phyloP scores from a whole-genome alignment of 2,888 invertebrate species.

The Plebejus melissa region DNA sequence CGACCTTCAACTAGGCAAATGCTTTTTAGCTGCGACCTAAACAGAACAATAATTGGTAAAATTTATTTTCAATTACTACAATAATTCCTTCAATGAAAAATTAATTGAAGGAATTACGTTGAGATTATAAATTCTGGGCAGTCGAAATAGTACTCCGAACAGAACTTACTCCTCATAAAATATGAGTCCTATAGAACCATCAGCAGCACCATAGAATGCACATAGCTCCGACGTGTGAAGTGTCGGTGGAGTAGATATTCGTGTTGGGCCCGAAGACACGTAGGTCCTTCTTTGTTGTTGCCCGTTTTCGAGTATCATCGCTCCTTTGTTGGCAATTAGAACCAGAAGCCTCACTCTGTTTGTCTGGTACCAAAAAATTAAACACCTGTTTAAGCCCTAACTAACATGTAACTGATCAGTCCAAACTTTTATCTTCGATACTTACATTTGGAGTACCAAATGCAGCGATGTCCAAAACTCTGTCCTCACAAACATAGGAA shows the following conservation, averaged over 20 bases:
- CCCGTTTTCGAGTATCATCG: slow-evolving; percentile 87
- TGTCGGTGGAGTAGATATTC: slow-evolving; percentile 54
- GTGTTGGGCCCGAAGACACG: slow-evolving; percentile 58
- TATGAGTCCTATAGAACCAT: slow-evolving; percentile 88
- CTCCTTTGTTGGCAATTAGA: slow-evolving; percentile 89
- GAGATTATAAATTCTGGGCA: too few relatives aligned
- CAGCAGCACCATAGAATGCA: slow-evolving; percentile 91
- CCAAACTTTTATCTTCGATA: slow-evolving; percentile 1
- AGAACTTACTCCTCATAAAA: slow-evolving; percentile 70
- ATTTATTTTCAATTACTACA: too few relatives aligned
- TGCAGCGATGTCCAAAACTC: slow-evolving; percentile 87
- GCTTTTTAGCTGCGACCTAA: slow-evolving; percentile 54
- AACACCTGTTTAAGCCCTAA: not conserved
- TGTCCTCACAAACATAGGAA: slow-evolving; percentile 92
- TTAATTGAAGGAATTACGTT: too few relatives aligned
- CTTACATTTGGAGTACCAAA: slow-evolving; percentile 73
- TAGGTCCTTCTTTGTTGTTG: slow-evolving; percentile 68
- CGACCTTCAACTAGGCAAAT: slow-evolving; percentile 66
- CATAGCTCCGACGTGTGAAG: slow-evolving; percentile 72
- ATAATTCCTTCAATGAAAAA: too few relatives aligned
- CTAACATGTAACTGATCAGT: not conserved
- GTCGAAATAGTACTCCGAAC: not conserved
- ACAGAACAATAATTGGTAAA: slow-evolving; percentile 29
- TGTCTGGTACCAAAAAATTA: slow-evolving; percentile 64
- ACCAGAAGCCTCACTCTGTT: slow-evolving; percentile 83